Evolutionary conservation across 2,113 vertebrate species (phyloP), one percentile per base, ranked within the genome.

Genomic region (Edolisoma coerulescens): DNA sequence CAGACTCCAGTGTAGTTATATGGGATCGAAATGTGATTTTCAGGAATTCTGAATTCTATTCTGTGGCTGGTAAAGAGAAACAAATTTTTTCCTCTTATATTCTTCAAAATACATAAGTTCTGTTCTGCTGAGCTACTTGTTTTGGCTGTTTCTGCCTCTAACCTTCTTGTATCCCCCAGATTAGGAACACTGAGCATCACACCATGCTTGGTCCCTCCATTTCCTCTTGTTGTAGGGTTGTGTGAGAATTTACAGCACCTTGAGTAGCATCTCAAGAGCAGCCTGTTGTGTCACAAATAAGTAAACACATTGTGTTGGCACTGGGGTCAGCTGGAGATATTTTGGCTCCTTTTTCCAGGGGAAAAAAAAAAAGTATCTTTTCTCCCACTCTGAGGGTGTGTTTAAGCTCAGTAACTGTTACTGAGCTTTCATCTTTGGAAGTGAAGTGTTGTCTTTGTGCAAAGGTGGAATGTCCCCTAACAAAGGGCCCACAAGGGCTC

Each of bases 181-280:
- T 63, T 23, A 50, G 84, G 61, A 41, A 7, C 3, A 1, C 18
- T n/a, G 27, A 60, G 27, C 4, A 2, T 44, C 27, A 5, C 42
- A 12, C 15, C 16, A 9, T 0, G 0, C 27, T 32, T 11, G 1
- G 6, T 79, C 39, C 23, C 27, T 84, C 2, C 0, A 1, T 75
- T 73, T 21, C 52, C 41, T 28, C 27, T 53, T 47, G 8, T 24
- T 26, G 13, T 39, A 26, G 27, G 68, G 21, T 20, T 60, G 17
- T 79, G 12, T 56, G 33, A 68, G 35, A 76, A 37, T 47, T 71
- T 17, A 12, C 33, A 76, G 10, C 32, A 9, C 33, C 52, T 71
- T 39, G 24, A 75, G 18, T 16, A n/a, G 13, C 2, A 4, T 56
- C 57, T 60, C 1, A 2, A 56, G 57, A 52, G 10, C 67, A 39